These are phyloP conservation scores for Eristalis tenax DNA, from an alignment of 2,888 invertebrate genomes.

Conservation along the genomic window DNA sequence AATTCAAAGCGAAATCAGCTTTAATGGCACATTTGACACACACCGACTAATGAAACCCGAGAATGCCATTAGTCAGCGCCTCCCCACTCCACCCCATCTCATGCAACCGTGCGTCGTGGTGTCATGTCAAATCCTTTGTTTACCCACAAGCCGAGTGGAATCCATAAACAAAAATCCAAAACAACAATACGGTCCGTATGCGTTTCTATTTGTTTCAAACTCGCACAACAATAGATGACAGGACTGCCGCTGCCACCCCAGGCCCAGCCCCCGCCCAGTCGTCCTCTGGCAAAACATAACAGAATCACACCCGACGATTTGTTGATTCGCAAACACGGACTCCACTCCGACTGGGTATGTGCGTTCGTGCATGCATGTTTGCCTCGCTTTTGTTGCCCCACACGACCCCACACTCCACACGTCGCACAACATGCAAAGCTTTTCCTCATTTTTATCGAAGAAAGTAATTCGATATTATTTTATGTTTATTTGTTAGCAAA, in stretches of 20 bases:
- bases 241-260: background rate
- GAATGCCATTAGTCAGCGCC: slow-evolving; percentile 54
- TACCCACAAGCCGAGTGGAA: slow-evolving; percentile 29
- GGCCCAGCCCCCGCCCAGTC: background rate
- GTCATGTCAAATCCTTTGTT: slow-evolving; percentile 63
- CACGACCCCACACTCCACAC: background rate
- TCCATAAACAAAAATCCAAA: slow-evolving; percentile 40
- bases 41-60: slow-evolving; percentile 53
- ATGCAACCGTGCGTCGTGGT: background rate
- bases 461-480: slow-evolving; percentile 68
- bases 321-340: slow-evolving; percentile 63
- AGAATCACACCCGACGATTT: slow-evolving; percentile 53
- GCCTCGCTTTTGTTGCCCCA: slow-evolving; percentile 52
- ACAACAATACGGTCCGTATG: slow-evolving; percentile 23
- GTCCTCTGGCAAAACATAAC: slow-evolving; percentile 4
- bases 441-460: slow-evolving; percentile 42
- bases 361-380: slow-evolving; percentile 53
- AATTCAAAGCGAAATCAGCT: slow-evolving; percentile 38
- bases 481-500: slow-evolving; percentile 52
- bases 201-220: slow-evolving; percentile 45
- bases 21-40: slow-evolving; percentile 10
- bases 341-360: background rate
- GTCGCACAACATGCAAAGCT: slow-evolving; percentile 54
- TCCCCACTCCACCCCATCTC: background rate
- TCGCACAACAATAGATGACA: slow-evolving; percentile 50